Conservation (phyloP, 2,888 invertebrate genomes). For the Amphimallon solstitiale region DNA sequence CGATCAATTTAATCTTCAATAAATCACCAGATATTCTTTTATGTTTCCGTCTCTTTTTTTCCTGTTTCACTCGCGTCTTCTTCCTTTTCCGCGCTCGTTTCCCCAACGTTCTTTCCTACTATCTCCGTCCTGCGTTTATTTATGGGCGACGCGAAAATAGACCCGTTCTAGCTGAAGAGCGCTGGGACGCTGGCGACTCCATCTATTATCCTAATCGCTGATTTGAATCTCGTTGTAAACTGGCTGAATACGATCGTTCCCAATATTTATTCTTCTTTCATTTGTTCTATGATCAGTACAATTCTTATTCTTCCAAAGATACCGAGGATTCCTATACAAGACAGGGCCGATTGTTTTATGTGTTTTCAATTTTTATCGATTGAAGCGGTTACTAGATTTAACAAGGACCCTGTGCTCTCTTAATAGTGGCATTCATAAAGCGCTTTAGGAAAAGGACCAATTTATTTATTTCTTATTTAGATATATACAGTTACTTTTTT, state of each 20-base stretch:
- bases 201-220: slow-evolving; percentile 34
- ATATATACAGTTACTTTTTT: no score
- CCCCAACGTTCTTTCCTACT: not conserved
- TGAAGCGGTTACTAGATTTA: not conserved
- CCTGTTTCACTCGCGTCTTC: not conserved
- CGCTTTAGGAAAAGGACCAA: no score
- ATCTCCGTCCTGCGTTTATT: slow-evolving; percentile 10
- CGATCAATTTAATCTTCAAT: slow-evolving; percentile 26
- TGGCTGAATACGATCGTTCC: not conserved
- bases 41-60: not conserved
- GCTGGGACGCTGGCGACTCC: slow-evolving; percentile 2
- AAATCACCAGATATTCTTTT: slow-evolving; percentile 24
- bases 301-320: no score
- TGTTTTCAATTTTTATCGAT: slow-evolving; percentile 18
- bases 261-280: not conserved
- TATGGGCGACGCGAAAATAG: slow-evolving; percentile 29
- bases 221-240: slow-evolving; percentile 32
- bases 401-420: no score
- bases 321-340: not conserved
- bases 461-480: no score
- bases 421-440: no score
- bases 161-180: not conserved
- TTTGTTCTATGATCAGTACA: not conserved
- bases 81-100: not conserved
- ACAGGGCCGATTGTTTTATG: slow-evolving; percentile 16